Conservation (phyloP, 2,888 invertebrate species). For the Pristionchus arcanus region DNA sequence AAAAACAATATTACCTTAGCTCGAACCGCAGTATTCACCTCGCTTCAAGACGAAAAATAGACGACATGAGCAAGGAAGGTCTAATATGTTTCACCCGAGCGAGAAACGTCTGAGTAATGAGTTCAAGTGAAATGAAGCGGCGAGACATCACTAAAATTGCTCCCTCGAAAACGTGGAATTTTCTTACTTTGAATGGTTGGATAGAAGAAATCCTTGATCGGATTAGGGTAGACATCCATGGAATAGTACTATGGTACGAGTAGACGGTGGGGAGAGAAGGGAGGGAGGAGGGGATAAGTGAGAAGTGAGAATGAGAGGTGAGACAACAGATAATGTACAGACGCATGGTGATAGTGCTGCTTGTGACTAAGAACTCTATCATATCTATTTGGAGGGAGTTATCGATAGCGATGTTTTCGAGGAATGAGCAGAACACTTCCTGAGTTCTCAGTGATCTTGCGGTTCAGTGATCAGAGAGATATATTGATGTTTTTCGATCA, state of each 20-base stretch:
- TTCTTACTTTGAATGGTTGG: slow-evolving; percentile 22
- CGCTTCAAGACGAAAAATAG: not conserved
- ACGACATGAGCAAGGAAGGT: not conserved
- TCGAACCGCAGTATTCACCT: not conserved
- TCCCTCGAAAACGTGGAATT: not conserved
- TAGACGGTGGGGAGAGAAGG: slow-evolving; percentile 5
- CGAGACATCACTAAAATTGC: not conserved
- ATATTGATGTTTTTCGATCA: too few relatives aligned
- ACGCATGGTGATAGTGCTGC: not conserved
- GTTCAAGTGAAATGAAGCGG: not conserved
- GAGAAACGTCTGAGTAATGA: not conserved
- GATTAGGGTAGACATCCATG: slow-evolving; percentile 16
- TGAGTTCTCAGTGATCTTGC: not conserved
- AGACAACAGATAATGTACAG: slow-evolving; percentile 48
- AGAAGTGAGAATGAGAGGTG: not conserved
- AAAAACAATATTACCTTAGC: too few relatives aligned
- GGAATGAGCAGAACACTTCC: not conserved
- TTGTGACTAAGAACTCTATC: not conserved
- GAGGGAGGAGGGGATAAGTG: not conserved
- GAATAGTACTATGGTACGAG: not conserved
- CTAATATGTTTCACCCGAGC: not conserved
- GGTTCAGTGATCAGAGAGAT: not conserved
- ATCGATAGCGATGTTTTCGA: slow-evolving; percentile 13
- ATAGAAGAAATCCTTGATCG: slow-evolving; percentile 30
- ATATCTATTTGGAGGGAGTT: not conserved